phyloP scores from a whole-genome alignment of 2,888 invertebrate species.

The Ophion ventricosus region DNA sequence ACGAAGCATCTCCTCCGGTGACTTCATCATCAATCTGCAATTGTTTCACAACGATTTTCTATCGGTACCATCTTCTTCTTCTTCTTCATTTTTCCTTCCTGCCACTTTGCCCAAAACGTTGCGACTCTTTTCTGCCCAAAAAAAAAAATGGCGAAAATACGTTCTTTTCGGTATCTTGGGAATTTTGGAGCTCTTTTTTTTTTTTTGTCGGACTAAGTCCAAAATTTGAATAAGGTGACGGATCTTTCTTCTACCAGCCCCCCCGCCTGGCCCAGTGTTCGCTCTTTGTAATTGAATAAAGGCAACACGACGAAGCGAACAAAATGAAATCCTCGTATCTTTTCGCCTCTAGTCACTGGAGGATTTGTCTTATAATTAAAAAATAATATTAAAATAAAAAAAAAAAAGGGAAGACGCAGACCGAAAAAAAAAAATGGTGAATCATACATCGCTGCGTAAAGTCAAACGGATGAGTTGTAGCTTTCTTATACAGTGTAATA shows the following conservation, averaged over 20 bases:
- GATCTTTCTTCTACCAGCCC: constrained; percentile 66
- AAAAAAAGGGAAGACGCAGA: constrained; percentile 30
- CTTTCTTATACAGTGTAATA: constrained; percentile 79
- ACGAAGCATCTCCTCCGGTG: constrained; percentile 81
- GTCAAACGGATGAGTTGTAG: constrained; percentile 82
- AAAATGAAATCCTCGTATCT: constrained; percentile 62
- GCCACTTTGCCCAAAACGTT: too few species aligned
- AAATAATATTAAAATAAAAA: constrained; percentile 63
- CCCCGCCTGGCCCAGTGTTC: too few species aligned
- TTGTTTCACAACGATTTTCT: constrained; percentile 11
- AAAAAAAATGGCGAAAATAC: constrained; percentile 7
- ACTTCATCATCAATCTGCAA: constrained; percentile 71
- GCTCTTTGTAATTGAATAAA: constrained; percentile 60
- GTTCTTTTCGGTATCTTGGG: neutral
- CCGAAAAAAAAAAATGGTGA: constrained; percentile 69
- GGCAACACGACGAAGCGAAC: constrained; percentile 49
- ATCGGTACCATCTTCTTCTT: too few species aligned
- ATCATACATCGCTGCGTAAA: constrained; percentile 81
- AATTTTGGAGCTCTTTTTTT: too few species aligned
- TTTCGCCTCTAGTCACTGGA: constrained; percentile 81
- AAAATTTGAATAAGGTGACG: constrained; percentile 41
- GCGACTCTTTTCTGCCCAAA: too few species aligned
- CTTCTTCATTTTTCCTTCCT: constrained; percentile 49
- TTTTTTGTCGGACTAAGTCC: too few species aligned
- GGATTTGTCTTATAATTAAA: constrained; percentile 79